Conservation (phyloP, 2,888 invertebrate species). For the Barypeithes pellucidus region DNA sequence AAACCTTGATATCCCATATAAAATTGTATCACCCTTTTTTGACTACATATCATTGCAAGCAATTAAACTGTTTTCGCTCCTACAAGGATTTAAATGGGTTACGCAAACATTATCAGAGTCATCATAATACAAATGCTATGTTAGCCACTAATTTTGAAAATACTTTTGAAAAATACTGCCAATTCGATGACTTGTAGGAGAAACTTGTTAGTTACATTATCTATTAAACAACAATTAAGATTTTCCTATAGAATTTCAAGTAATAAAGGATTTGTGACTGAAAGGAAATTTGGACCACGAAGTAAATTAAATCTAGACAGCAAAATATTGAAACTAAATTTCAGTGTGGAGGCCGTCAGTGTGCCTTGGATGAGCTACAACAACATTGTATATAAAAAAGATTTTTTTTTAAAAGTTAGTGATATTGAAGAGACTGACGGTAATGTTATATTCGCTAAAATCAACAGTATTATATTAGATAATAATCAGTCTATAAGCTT, state of each 20-base stretch:
- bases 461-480: neutral
- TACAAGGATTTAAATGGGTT: conserved; percentile 4
- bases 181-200: no score
- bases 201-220: no score
- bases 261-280: neutral
- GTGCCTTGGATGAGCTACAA: neutral
- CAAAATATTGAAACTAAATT: neutral
- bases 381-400: neutral
- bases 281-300: neutral
- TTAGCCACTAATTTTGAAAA: neutral
- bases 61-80: neutral
- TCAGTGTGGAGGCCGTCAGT: neutral
- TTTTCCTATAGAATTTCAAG: conserved; percentile 1
- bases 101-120: neutral
- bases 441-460: neutral
- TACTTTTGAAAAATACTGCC: no score
- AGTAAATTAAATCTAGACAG: neutral
- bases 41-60: neutral
- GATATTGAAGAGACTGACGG: neutral
- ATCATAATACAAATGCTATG: conserved; percentile 1
- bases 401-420: neutral
- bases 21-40: conserved; percentile 1
- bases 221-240: no score
- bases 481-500: neutral
- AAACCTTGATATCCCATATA: neutral